phyloP scores from a whole-genome alignment of 1,140 invertebrate genomes.

The Diabrotica virgifera region DNA sequence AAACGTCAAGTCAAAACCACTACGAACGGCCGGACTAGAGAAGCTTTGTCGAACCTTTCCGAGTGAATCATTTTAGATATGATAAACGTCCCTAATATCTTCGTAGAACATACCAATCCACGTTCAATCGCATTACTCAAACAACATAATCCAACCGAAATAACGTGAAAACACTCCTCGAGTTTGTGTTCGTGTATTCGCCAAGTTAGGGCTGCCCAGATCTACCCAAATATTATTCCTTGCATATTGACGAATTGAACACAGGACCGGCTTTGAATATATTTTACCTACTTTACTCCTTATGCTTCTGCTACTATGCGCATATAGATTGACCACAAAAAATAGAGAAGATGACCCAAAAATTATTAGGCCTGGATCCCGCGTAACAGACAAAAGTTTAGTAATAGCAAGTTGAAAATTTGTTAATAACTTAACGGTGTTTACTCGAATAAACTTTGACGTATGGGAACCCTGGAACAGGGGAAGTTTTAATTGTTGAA shows the following conservation, averaged over 20 bases:
- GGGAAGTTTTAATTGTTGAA: too few species aligned
- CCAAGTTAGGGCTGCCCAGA: not conserved
- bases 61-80: conserved; percentile 1
- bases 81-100: conserved; percentile 2
- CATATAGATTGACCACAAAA: too few species aligned
- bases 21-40: not conserved
- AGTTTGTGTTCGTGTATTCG: not conserved
- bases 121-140: conserved; percentile 2
- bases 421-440: too few species aligned
- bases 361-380: too few species aligned
- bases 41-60: not conserved
- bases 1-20: too few species aligned
- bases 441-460: too few species aligned
- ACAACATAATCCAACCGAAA: not conserved
- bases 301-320: too few species aligned
- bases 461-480: too few species aligned
- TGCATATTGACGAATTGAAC: not conserved
- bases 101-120: not conserved
- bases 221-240: conserved; percentile 1
- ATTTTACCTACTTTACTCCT: too few species aligned
- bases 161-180: conserved; percentile 1
- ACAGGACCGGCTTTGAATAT: not conserved
- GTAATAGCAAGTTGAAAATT: too few species aligned
- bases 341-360: too few species aligned
- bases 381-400: too few species aligned